phyloP scores from a whole-genome alignment of 2,888 invertebrate genomes.

The Iphiclides podalirius region DNA sequence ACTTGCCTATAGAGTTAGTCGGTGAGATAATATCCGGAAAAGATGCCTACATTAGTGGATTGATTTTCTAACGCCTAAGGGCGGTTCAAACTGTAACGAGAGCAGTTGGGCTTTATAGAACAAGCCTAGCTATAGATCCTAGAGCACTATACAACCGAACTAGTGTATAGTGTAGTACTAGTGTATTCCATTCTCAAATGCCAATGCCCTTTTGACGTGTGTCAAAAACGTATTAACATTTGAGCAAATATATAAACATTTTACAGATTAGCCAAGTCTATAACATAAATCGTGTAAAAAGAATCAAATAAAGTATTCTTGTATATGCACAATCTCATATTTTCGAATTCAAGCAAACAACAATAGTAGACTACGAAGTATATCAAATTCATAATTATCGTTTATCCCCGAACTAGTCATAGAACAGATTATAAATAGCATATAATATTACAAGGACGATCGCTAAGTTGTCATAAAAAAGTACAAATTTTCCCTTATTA shows the following conservation, averaged over 20 bases:
- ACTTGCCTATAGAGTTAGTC: no score
- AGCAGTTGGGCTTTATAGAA: conserved; percentile 5
- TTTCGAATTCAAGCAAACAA: neutral
- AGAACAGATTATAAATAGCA: neutral
- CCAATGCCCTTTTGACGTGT: neutral
- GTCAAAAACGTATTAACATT: neutral
- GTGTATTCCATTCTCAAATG: no score
- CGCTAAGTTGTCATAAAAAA: conserved; percentile 1
- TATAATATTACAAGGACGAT: neutral
- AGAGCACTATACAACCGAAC: conserved; percentile 12
- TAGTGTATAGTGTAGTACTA: no score
- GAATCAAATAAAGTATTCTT: no score
- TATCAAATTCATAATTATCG: neutral
- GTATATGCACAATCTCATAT: neutral
- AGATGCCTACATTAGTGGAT: no score
- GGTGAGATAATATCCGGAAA: no score
- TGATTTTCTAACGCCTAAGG: conserved; percentile 8
- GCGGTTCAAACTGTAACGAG: neutral
- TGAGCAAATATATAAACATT: neutral
- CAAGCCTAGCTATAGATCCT: conserved; percentile 12
- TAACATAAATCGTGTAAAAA: no score
- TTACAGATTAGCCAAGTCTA: neutral
- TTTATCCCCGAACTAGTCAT: neutral
- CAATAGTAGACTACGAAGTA: neutral
- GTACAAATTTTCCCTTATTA: conserved; percentile 1